Evolutionary conservation across 2,888 invertebrate genomes (phyloP).

Genomic region (Quadroppia sp.): DNA sequence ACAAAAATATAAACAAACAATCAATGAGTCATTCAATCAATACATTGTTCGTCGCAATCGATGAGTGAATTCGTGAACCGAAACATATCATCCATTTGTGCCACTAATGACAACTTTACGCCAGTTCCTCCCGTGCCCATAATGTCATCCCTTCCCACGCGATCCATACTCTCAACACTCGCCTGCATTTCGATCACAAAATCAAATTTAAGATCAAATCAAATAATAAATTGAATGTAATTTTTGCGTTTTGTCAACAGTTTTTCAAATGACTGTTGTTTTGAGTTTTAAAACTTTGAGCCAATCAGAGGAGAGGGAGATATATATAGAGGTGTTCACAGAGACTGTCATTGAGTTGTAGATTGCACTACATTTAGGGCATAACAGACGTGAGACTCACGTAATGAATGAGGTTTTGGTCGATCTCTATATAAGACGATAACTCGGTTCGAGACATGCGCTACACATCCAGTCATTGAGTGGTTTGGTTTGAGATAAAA

Average conservation of each 20-base stretch:
- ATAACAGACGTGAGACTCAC: too few relatives aligned
- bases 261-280: not conserved
- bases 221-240: not conserved
- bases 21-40: not conserved
- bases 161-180: not conserved
- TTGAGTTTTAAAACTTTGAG: not conserved
- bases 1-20: not conserved
- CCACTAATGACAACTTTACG: constrained; percentile 51
- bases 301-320: not conserved
- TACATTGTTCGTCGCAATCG: not conserved
- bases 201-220: not conserved
- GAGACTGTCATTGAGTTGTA: too few relatives aligned
- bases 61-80: constrained; percentile 48
- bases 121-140: not conserved
- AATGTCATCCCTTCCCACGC: not conserved
- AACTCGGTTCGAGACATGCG: too few relatives aligned
- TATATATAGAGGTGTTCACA: not conserved
- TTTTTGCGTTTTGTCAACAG: not conserved
- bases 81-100: constrained; percentile 55
- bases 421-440: too few relatives aligned
- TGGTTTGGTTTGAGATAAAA: too few relatives aligned
- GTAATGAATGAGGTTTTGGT: too few relatives aligned
- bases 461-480: too few relatives aligned
- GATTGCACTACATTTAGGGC: too few relatives aligned
- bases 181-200: constrained; percentile 7